Conservation (phyloP, 2,888 invertebrate species). For the Apamea epomidion region DNA sequence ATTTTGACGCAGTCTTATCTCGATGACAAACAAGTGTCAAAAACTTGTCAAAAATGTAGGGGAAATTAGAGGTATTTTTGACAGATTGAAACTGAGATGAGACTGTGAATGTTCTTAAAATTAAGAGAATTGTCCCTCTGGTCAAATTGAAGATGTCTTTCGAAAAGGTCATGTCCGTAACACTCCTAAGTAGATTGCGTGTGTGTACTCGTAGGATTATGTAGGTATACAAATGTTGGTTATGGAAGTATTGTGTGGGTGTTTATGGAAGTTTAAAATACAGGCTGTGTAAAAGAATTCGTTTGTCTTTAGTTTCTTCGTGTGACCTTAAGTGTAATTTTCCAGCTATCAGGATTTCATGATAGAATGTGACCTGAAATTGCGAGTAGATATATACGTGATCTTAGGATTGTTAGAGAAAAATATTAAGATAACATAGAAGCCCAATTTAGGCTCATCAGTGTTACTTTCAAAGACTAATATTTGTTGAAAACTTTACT, state of each 20-base stretch:
- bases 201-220: background rate
- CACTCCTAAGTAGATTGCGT: background rate
- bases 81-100: too few species aligned
- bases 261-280: background rate
- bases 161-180: conserved; percentile 36
- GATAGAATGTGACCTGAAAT: too few species aligned
- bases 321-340: background rate
- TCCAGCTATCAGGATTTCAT: background rate
- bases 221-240: background rate
- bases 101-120: too few species aligned
- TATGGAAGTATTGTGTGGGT: background rate
- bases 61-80: too few species aligned
- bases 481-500: background rate
- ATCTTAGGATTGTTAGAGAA: background rate
- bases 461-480: conserved; percentile 1
- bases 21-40: too few species aligned
- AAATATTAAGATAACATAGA: background rate
- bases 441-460: background rate
- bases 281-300: too few species aligned
- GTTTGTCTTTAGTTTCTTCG: background rate
- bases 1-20: too few species aligned
- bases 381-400: too few species aligned
- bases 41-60: too few species aligned
- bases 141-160: conserved; percentile 28
- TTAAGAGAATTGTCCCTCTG: background rate